Base-by-base conservation (phyloP, 1,140 invertebrate genomes). In the Zaprionus taronus region DNA sequence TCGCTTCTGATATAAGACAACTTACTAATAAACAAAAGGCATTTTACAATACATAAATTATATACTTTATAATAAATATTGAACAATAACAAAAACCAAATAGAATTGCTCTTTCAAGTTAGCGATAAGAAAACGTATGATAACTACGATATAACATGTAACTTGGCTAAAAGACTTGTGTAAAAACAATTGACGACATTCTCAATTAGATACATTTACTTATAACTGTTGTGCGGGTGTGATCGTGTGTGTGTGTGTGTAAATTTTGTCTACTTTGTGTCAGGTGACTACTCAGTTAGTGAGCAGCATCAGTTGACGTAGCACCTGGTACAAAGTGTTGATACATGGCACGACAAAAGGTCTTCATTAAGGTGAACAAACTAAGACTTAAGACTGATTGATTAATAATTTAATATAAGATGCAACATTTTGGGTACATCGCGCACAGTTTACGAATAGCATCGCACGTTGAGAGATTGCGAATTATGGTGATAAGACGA, bases 301-400 rank as follows among this genome's bases (percentile, higher is more conserved):
- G 4, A 12, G n/a, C 36, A 76, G 31, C 67, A 58, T 64, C 67
- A 53, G n/a, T 51, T 38, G 67, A 58, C 2, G 28, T 1, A 47
- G 55, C 26, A 41, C 26, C 44, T 36, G 12, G 3, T 34, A 3
- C 2, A 34, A 34, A 11, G 31, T 11, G 31, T n/a, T 5, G 4
- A 12, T 14, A 60, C n/a, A 31, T 41, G 7, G 51, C 22, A 36
- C 68, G 69, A 36, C 66, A 65, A 22, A 85, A 82, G 83, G 67
- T 60, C 34, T 55, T 74, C 38, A 65, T 85, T 51, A 87, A 83
- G 83, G 83, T 87, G 64, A 76, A 64, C 60, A 26, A 22, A 11
- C 47, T 22, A 51, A 55, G 31, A 55, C 38, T 20, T 5, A 3
- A 57, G 3, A 67, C 24, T 49, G 2, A 49, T 22, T 22, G 20